Conservation (phyloP, 64 coral and sea anemone genomes). For the Pocillopora verrucosa region DNA sequence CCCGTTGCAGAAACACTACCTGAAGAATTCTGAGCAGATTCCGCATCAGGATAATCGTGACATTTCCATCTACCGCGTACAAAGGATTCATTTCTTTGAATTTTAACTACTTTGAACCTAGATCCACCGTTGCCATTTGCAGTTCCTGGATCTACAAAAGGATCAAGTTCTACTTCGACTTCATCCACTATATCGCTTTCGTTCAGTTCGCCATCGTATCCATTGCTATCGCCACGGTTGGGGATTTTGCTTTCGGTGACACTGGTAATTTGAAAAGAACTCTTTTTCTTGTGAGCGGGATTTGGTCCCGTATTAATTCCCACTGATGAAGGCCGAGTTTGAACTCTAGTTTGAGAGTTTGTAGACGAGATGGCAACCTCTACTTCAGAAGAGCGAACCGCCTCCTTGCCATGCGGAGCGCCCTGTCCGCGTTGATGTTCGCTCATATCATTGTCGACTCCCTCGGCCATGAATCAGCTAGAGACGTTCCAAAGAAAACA, state of each 20-base stretch:
- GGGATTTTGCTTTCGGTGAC: constrained; percentile 87
- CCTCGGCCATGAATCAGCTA: constrained; percentile 86
- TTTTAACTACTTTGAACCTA: constrained; percentile 95
- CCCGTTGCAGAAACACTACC: constrained; percentile 42
- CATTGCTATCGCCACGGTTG: constrained; percentile 95
- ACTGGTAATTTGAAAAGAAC: constrained; percentile 97
- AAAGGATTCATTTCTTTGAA: constrained; percentile 86
- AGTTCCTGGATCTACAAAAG: constrained; percentile 60
- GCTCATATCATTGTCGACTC: constrained; percentile 97
- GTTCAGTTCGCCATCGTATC: constrained; percentile 84
- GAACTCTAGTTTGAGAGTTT: constrained; percentile 37
- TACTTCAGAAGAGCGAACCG: constrained; percentile 86
- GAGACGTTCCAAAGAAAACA: constrained; percentile 49
- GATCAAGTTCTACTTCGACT: constrained; percentile 71
- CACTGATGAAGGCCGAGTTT: constrained; percentile 36
- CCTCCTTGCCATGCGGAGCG: constrained; percentile 95
- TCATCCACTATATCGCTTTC: constrained; percentile 89
- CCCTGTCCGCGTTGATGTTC: constrained; percentile 86
- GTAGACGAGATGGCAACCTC: constrained; percentile 54
- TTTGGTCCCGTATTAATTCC: constrained; percentile 25
- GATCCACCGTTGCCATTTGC: constrained; percentile 94
- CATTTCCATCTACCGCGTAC: constrained; percentile 88
- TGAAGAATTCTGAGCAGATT: constrained; percentile 56
- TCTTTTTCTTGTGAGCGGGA: constrained; percentile 85
- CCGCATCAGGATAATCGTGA: constrained; percentile 84